phyloP scores from a whole-genome alignment of 2,888 invertebrate genomes.

The Trachelus tabidus region DNA sequence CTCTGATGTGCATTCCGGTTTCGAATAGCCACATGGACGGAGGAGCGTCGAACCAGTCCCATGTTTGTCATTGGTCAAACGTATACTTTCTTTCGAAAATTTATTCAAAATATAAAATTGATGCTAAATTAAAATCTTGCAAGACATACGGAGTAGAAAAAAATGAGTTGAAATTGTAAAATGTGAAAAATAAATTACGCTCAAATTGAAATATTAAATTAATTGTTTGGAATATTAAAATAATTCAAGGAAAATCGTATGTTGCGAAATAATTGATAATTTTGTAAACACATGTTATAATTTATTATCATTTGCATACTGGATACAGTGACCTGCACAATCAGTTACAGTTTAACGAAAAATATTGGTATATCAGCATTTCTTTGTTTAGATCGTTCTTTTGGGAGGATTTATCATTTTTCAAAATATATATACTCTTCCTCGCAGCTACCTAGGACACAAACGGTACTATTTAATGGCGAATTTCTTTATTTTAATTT shows the following conservation, averaged over 20 bases:
- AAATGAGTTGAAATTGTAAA: too few species aligned
- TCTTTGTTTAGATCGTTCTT: conserved; percentile 23
- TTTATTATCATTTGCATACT: conserved; percentile 49
- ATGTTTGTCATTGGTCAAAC: too few species aligned
- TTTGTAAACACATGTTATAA: conserved; percentile 49
- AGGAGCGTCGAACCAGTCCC: too few species aligned
- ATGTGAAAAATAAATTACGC: too few species aligned
- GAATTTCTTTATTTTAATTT: not conserved
- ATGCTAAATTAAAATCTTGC: too few species aligned
- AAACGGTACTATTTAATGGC: conserved; percentile 23
- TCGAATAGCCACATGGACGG: too few species aligned
- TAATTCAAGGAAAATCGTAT: not conserved
- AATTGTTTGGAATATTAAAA: too few species aligned
- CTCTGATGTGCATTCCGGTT: too few species aligned
- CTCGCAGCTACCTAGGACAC: conserved; percentile 34
- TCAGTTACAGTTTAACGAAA: conserved; percentile 44
- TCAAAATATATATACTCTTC: conserved; percentile 41
- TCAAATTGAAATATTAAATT: too few species aligned
- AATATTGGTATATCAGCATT: conserved; percentile 29
- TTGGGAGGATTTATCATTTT: conserved; percentile 18
- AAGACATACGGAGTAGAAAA: too few species aligned
- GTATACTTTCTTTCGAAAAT: too few species aligned
- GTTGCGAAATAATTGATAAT: not conserved
- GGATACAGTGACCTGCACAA: conserved; percentile 49
- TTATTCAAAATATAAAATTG: too few species aligned